Base-by-base conservation (phyloP, 2,888 invertebrate genomes). In the Lysandra coridon region DNA sequence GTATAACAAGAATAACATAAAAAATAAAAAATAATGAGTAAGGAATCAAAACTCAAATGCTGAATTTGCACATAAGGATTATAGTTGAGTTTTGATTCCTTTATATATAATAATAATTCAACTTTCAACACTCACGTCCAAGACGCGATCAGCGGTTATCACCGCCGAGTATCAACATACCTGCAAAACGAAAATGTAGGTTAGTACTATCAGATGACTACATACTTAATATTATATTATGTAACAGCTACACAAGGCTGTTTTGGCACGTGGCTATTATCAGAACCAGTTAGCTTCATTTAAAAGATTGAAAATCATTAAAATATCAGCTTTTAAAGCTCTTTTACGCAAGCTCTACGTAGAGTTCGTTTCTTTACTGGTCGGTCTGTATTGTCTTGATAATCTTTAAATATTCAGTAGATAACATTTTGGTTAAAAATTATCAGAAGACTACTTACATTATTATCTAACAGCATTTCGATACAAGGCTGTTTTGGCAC, bases 131-230 rank as follows among this genome's bases (percentile, higher is more conserved):
- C 76, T 76, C 33, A 76, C 76, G 57, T 76, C 76, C 17, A 6
- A 53, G 57, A 17, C 53, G 33, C 33, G 17, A 57, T 76, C 57
- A 57, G 57, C 76, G 23, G 76, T 76, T 76, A 76, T 76, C 76
- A 75, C 23, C 12, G 30, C 33, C 17, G 57, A 14, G 76, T 76
- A 76, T 76, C 76, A 57, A 76, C 76, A 76, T 76, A 76, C 76
- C 76, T 57, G 76, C 57, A 76, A 76, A 44, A 75, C 33, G 76
- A 76, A 76, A 76, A 76, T 76, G 53, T 76, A 57, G 76, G 76
- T 76, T 76, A 76, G 53, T 76, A 76, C 37, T 76, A 76, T 76
- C 76, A 53, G 76, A 76, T 76, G 76, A 57, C 49, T 76, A 76
- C 53, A 76, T 76, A 76, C 53, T 57, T 75, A 75, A 75, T 75